phyloP scores from a whole-genome alignment of 2,113 vertebrate genomes.

The Gymnorhina tibicen region DNA sequence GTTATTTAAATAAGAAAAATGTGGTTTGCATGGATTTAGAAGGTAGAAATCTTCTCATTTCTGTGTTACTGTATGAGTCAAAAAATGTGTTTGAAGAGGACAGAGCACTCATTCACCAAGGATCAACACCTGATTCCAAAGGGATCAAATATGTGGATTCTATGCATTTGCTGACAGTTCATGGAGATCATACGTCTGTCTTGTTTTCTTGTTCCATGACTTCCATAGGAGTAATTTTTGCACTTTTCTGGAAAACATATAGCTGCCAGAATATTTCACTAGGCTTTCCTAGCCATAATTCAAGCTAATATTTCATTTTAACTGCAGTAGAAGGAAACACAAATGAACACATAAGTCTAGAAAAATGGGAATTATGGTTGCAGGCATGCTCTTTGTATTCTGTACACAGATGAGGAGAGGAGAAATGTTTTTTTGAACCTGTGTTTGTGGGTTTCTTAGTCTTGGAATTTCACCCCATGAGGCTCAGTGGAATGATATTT shows the following conservation, averaged over 20 bases:
- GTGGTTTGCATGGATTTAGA: background rate
- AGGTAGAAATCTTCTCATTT: background rate
- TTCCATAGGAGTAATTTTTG: background rate
- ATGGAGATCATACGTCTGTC: background rate
- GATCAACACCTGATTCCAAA: background rate
- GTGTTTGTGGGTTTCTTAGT: slow-evolving; percentile 53
- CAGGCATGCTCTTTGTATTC: slow-evolving; percentile 24
- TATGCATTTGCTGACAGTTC: background rate
- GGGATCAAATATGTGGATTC: background rate
- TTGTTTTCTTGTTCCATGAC: background rate
- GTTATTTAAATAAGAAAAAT: background rate
- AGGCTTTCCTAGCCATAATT: background rate
- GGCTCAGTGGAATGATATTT: slow-evolving; percentile 7
- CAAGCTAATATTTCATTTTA: slow-evolving; percentile 60
- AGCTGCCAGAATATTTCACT: slow-evolving; percentile 17
- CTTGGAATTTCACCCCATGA: slow-evolving; percentile 22
- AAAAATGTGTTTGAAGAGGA: background rate
- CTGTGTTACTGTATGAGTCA: background rate
- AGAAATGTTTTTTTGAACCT: background rate
- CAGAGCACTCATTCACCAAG: background rate
- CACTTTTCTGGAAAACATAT: background rate
- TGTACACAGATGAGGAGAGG: slow-evolving; percentile 5
- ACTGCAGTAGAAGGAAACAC: slow-evolving; percentile 32
- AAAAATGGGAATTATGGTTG: slow-evolving; percentile 43
- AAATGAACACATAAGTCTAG: slow-evolving; percentile 48